Conservation (phyloP, 1,140 invertebrate species). For the Listronotus oregonensis region DNA sequence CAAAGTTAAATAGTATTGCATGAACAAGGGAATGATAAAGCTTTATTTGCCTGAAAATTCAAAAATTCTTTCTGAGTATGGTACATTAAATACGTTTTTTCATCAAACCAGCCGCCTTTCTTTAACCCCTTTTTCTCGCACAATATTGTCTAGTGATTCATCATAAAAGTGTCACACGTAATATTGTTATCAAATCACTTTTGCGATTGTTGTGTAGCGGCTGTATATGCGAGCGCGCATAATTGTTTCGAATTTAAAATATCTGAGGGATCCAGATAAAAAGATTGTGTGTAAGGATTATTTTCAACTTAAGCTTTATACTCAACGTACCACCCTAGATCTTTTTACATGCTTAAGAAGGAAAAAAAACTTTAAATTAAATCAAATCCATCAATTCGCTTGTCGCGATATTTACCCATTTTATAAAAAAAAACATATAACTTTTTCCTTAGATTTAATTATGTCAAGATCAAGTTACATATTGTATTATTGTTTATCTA, state of each 20-base stretch:
- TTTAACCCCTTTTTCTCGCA: slow-evolving; percentile 19
- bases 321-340: no score
- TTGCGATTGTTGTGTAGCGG: slow-evolving; percentile 1
- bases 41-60: not conserved
- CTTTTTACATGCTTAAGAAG: no score
- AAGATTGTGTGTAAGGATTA: no score
- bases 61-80: not conserved
- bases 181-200: slow-evolving; percentile 29
- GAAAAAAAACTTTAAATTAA: no score
- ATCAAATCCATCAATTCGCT: no score
- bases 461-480: no score
- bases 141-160: slow-evolving; percentile 30
- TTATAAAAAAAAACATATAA: no score
- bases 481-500: no score
- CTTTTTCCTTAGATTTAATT: no score
- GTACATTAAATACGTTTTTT: not conserved
- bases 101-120: slow-evolving; percentile 6
- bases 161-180: slow-evolving; percentile 19
- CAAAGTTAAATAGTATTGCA: no score
- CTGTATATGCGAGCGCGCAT: slow-evolving; percentile 5
- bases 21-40: not conserved
- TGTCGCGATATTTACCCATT: no score
- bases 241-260: slow-evolving; percentile 22
- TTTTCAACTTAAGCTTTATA: no score
- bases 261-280: not conserved